phyloP scores from a whole-genome alignment of 2,797 vertebrate genomes.

The Mallotus villosus region DNA sequence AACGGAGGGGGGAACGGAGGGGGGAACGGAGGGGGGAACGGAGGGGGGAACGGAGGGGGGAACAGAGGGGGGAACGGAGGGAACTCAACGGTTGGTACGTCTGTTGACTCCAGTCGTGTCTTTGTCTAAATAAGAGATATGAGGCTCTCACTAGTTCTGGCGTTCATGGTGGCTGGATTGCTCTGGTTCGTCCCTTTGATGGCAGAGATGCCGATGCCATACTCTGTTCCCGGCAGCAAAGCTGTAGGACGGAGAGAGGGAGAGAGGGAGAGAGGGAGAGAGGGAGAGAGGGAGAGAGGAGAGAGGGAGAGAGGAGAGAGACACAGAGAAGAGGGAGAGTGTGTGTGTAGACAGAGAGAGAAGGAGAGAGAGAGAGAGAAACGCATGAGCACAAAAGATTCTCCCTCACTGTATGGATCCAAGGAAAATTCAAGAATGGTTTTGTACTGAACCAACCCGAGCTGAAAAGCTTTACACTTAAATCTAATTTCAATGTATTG shows the following conservation, averaged over 20 bases:
- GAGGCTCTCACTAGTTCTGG: conserved; percentile 86
- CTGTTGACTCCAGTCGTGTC: background rate
- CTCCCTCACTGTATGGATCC: too few species aligned
- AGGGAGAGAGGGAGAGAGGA: background rate
- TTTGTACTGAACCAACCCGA: too few species aligned
- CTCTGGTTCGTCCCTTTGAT: conserved; percentile 88
- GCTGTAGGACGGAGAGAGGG: conserved; percentile 67
- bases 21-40: too few species aligned
- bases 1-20: too few species aligned
- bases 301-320: conserved; percentile 20
- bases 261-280: background rate
- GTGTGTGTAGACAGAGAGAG: background rate
- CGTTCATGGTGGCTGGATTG: conserved; percentile 93
- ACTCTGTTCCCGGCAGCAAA: conserved; percentile 93
- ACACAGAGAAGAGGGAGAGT: background rate
- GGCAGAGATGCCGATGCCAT: conserved; percentile 93
- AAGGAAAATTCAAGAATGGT: too few species aligned
- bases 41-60: too few species aligned
- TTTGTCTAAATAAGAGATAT: background rate
- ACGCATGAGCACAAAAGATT: background rate
- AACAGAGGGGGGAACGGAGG: background rate
- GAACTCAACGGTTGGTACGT: background rate
- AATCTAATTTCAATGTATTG: too few species aligned
- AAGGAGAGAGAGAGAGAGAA: background rate
- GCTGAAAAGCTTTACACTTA: too few species aligned